These are phyloP conservation scores for Sakesphorus luctuosus DNA, from an alignment of 2,113 vertebrate species.

Conservation along the genomic window DNA sequence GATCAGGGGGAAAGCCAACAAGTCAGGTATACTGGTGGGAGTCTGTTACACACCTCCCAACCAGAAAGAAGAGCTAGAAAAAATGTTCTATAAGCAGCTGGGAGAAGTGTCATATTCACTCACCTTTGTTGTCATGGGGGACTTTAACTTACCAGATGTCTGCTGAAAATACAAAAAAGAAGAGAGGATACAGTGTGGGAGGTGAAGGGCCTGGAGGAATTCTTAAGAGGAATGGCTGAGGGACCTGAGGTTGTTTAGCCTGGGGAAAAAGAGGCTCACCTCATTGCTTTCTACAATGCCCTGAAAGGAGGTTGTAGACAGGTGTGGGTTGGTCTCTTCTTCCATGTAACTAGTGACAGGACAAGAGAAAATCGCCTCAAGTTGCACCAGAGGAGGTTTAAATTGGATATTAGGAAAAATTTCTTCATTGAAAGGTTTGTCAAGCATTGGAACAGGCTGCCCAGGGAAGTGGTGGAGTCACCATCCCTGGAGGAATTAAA, in stretches of 20 bases:
- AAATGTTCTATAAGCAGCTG: not conserved
- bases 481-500: not conserved
- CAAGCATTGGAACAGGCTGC: not conserved
- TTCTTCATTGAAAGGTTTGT: not conserved
- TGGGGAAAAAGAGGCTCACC: not conserved
- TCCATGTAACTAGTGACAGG: not conserved
- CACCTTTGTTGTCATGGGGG: not conserved
- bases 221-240: not conserved
- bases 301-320: not conserved
- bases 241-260: not conserved
- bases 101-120: rapidly evolving
- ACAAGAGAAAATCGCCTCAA: not conserved
- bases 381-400: not conserved
- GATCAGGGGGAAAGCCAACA: not conserved
- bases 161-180: not conserved
- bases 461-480: not conserved
- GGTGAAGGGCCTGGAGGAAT: not conserved
- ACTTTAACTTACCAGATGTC: not conserved
- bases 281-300: not conserved
- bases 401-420: not conserved
- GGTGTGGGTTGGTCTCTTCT: not conserved
- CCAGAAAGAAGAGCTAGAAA: not conserved
- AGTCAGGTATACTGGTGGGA: not conserved
- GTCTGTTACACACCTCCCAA: not conserved
- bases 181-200: not conserved